Evolutionary conservation across 2,113 vertebrate species (phyloP), one percentile per base, ranked within the genome.

Genomic region (Furnarius figulus): DNA sequence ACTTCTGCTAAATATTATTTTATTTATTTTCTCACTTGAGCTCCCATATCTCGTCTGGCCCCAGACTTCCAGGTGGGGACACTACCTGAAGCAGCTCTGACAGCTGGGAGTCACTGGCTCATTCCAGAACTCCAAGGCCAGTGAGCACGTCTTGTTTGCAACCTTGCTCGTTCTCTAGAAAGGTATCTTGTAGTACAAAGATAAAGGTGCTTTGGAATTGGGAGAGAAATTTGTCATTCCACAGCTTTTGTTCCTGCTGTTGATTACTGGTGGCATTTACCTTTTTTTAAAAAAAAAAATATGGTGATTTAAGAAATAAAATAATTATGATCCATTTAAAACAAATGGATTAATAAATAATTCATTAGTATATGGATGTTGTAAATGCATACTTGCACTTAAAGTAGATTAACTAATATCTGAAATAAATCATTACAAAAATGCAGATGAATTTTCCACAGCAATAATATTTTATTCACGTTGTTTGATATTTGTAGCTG

Each of bases 361-460:
- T 53, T 94, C 24, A 81, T 87, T 78, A 40, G 19, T 46, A 46
- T 63, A 67, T 18, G 9, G 46, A 87, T 62, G 8, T 21, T 67
- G 5, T 75, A 77, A 96, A 83, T 70, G 18, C 31, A 75, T 65
- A 49, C n/a, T 85, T 55, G 39, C n/a, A 65, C 49, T 90, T 92
- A 37, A 33, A 92, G 63, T 27, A 70, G 49, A 92, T 93, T 88
- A 84, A 85, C 17, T 66, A 37, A 56, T 56, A 78, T 56, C 28
- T 65, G 67, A 80, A 91, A 79, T 53, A 91, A 93, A 81, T 83
- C 33, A 76, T 62, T 88, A 63, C 21, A 8, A 89, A 93, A 76
- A 76, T 76, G 75, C 12, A 87, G 91, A 89, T 72, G 5, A 88
- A 13, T 58, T 79, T 83, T 87, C 59, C 23, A 67, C 20, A 66